A percentile compares a stretch with the other conserved stretches of the same genome.
Evolutionary conservation across 2,797 vertebrate species (phyloP).

Genomic region (Sebastes umbrosus): DNA sequence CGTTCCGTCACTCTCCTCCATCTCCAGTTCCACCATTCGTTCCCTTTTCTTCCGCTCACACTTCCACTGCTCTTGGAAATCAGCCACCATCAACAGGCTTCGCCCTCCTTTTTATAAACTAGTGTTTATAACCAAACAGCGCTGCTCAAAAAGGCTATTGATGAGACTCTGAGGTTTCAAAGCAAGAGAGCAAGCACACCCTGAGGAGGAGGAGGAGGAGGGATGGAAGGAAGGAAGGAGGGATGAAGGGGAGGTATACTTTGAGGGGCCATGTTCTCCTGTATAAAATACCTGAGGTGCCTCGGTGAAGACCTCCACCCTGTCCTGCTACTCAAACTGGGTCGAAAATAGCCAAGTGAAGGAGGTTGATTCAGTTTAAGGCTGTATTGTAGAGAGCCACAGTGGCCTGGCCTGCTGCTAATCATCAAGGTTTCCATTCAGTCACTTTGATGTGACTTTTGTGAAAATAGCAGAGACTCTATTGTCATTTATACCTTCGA

Average conservation of each 20-base stretch:
- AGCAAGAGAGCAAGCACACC: conserved; percentile 12
- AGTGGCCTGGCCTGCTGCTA: neutral
- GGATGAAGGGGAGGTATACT: conserved; percentile 26
- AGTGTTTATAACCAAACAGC: conserved; percentile 60
- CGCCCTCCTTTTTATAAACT: conserved; percentile 21
- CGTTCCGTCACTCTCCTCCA: conserved; percentile 33
- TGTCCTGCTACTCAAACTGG: conserved; percentile 14
- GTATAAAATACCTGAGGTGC: conserved; percentile 60
- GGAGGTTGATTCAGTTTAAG: neutral
- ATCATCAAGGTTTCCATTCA: neutral
- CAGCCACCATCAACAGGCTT: conserved; percentile 63
- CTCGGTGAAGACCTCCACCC: conserved; percentile 45
- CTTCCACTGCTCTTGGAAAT: conserved; percentile 62
- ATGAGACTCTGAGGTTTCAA: conserved; percentile 51
- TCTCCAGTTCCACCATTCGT: conserved; percentile 31
- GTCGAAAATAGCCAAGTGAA: conserved; percentile 3
- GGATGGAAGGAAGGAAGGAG: conserved; percentile 8
- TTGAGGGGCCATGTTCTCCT: conserved; percentile 41
- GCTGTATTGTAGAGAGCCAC: neutral
- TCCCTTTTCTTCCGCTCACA: conserved; percentile 52
- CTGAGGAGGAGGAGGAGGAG: conserved; percentile 3
- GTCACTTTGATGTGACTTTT: neutral
- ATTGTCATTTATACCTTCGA: neutral
- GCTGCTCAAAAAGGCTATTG: conserved; percentile 70
- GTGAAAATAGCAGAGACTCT: neutral